These are phyloP conservation scores for Ormyrus pomaceus DNA, from an alignment of 2,888 invertebrate genomes.

Conservation along the genomic window DNA sequence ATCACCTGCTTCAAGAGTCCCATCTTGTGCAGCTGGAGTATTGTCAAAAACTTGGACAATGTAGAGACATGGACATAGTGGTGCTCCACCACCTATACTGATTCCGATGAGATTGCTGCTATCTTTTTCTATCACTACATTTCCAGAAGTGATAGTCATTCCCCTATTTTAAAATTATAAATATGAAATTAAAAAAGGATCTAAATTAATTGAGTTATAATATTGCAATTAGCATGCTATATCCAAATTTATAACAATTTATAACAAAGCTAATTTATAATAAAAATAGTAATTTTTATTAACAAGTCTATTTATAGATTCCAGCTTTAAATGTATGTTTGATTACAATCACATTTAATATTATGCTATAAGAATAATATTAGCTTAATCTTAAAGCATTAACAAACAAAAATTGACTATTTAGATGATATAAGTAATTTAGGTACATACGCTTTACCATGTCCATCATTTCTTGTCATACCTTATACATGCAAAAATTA, in stretches of 20 bases:
- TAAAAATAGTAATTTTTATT: neutral
- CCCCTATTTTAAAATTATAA: constrained; percentile 82
- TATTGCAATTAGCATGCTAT: constrained; percentile 1
- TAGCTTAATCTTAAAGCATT: neutral
- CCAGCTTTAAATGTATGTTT: neutral
- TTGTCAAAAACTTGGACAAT: constrained; percentile 99
- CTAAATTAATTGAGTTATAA: constrained; percentile 20
- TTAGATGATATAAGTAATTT: constrained; percentile 16
- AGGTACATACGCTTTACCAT: constrained; percentile 42
- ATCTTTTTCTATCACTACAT: constrained; percentile 93
- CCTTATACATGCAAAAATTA: constrained; percentile 45
- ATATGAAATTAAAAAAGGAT: constrained; percentile 28
- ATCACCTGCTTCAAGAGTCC: constrained; percentile 96
- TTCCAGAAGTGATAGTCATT: constrained; percentile 97
- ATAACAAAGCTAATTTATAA: neutral
- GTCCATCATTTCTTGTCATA: constrained; percentile 28
- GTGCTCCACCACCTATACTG: constrained; percentile 97
- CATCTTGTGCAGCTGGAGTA: constrained; percentile 95
- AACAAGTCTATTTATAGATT: no score
- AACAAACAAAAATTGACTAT: neutral
- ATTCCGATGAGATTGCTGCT: constrained; percentile 96
- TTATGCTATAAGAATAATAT: constrained; percentile 8
- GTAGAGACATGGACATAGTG: constrained; percentile 97
- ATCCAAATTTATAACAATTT: constrained; percentile 1
- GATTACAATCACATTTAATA: neutral